A percentile compares a stretch with the other conserved stretches of the same genome.
Evolutionary conservation across 2,888 invertebrate species (phyloP).

Genomic region (Biston stratarius): DNA sequence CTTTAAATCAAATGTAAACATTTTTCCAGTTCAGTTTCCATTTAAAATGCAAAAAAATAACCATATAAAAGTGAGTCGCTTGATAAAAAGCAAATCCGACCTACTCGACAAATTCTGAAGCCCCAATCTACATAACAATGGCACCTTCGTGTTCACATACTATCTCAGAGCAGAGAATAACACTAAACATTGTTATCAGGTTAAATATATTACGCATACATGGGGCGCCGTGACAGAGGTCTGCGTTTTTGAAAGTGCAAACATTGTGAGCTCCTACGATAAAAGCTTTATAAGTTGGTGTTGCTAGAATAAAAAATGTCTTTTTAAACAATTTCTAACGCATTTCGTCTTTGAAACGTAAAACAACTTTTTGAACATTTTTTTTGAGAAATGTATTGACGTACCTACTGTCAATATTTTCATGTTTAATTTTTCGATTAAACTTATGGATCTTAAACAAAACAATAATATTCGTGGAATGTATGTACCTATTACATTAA

Average conservation of each 20-base stretch:
- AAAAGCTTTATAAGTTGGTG: slow-evolving; percentile 13
- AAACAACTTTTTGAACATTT: no score
- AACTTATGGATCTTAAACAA: no score
- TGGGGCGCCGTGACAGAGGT: slow-evolving; percentile 50
- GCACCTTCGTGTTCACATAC: slow-evolving; percentile 30
- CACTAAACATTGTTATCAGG: slow-evolving; percentile 37
- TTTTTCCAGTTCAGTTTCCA: not conserved
- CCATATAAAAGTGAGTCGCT: not conserved
- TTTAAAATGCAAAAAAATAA: slow-evolving; percentile 6
- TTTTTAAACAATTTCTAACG: no score
- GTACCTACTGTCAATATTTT: no score
- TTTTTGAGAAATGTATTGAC: no score
- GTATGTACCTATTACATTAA: no score
- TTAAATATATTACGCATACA: slow-evolving; percentile 30
- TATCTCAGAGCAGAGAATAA: slow-evolving; percentile 33
- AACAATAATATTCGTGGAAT: no score
- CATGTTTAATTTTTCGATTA: no score
- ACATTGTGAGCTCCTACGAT: slow-evolving; percentile 45
- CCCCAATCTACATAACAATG: slow-evolving; percentile 10
- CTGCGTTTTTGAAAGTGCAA: slow-evolving; percentile 66
- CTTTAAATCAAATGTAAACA: not conserved
- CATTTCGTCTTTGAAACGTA: no score
- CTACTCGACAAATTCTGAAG: slow-evolving; percentile 7
- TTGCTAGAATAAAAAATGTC: not conserved
- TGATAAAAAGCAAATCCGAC: slow-evolving; percentile 8